Conservation (phyloP, 2,797 vertebrate genomes). For the Echiichthys vipera region DNA sequence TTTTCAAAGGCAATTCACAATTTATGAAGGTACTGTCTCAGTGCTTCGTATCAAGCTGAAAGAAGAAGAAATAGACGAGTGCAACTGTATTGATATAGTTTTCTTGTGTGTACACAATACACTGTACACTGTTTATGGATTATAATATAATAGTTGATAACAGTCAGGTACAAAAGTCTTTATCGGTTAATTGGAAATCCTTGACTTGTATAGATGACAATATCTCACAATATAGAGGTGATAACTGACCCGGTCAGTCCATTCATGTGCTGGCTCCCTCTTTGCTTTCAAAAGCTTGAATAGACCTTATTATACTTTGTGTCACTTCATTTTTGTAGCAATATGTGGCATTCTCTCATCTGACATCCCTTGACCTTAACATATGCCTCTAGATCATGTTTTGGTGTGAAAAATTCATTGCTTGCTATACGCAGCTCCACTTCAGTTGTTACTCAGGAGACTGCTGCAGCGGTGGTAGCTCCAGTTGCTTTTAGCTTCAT, state of each 20-base stretch:
- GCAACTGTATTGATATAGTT: background rate
- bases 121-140: background rate
- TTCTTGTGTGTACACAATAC: background rate
- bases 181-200: background rate
- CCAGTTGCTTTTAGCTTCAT: constrained; percentile 63
- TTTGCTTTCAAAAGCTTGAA: background rate
- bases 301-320: background rate
- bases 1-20: constrained; percentile 54
- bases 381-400: constrained; percentile 32
- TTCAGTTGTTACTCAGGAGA: constrained; percentile 54
- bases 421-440: constrained; percentile 33
- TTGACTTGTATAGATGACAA: background rate
- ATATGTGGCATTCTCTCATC: constrained; percentile 1
- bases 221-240: background rate
- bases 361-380: constrained; percentile 24
- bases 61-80: background rate
- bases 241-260: background rate
- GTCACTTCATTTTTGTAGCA: constrained; percentile 1
- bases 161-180: background rate
- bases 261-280: background rate
- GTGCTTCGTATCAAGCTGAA: constrained; percentile 17
- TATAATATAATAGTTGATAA: background rate
- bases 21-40: constrained; percentile 42
- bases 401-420: constrained; percentile 37
- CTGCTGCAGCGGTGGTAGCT: constrained; percentile 42